A percentile compares a stretch with the other conserved stretches of the same genome.
Evolutionary conservation across 2,797 vertebrate genomes (phyloP).

Genomic region (Poecile montanus): DNA sequence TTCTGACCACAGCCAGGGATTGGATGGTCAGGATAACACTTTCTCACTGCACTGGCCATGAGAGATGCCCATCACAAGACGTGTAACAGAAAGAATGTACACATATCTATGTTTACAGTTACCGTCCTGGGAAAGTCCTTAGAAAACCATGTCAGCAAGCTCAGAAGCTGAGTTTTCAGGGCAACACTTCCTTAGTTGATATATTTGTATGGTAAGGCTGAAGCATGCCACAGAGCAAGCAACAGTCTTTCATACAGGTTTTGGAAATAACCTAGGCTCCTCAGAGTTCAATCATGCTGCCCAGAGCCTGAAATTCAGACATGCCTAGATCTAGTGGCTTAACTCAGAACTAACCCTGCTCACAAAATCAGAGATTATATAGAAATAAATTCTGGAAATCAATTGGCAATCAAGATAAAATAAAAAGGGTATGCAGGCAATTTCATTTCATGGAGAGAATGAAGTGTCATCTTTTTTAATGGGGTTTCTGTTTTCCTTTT

Average conservation of each 20-base stretch:
- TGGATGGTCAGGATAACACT: no score
- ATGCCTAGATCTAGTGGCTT: neutral
- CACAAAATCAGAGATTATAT: neutral
- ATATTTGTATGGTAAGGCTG: neutral
- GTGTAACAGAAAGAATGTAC: no score
- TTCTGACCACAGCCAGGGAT: no score
- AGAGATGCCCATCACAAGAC: no score
- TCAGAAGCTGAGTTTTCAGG: no score
- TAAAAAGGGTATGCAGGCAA: neutral
- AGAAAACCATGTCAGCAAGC: no score
- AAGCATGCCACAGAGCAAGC: neutral
- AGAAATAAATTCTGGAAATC: neutral
- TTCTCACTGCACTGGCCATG: no score
- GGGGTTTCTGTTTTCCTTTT: neutral
- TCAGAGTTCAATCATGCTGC: neutral
- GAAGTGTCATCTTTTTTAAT: neutral
- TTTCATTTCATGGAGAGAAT: neutral
- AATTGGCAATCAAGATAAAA: neutral
- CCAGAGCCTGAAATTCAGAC: neutral
- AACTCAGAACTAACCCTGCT: neutral
- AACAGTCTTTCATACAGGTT: accelerated
- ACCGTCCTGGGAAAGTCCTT: no score
- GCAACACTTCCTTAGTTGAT: neutral
- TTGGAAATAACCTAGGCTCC: neutral
- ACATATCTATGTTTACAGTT: no score